These are phyloP conservation scores for Erannis defoliaria DNA, from an alignment of 2,888 invertebrate genomes.

Conservation along the genomic window DNA sequence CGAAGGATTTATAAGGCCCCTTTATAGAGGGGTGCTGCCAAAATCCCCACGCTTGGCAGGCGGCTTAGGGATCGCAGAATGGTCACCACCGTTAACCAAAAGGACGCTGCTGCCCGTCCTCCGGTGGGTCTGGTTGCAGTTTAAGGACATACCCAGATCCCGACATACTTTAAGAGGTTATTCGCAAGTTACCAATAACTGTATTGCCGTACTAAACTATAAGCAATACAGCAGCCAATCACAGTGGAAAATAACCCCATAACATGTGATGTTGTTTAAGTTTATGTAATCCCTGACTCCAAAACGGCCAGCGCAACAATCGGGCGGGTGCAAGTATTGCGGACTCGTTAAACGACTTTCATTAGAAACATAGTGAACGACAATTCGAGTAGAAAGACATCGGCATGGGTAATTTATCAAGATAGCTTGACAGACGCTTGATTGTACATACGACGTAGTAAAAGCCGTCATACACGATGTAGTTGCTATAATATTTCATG, in stretches of 20 bases:
- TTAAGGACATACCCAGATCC: no score
- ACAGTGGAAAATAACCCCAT: slow-evolving; percentile 30
- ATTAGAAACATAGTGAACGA: slow-evolving; percentile 47
- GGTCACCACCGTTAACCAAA: no score
- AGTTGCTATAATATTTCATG: no score
- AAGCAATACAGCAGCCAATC: slow-evolving; percentile 12
- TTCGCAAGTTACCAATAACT: neutral
- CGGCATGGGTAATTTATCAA: slow-evolving; percentile 55
- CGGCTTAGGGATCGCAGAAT: no score
- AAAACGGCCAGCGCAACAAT: slow-evolving; percentile 24
- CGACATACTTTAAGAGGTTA: no score
- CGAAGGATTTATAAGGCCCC: no score
- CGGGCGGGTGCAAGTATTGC: slow-evolving; percentile 24
- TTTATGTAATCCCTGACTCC: slow-evolving; percentile 27
- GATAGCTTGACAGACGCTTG: slow-evolving; percentile 47
- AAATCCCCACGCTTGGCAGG: no score
- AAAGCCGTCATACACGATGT: no score
- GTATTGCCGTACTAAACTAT: slow-evolving; percentile 3
- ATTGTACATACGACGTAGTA: no score
- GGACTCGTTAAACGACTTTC: slow-evolving; percentile 56
- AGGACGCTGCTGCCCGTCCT: no score
- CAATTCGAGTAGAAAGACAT: slow-evolving; percentile 38
- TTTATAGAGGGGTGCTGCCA: no score
- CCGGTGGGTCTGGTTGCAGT: no score
- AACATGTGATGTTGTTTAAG: slow-evolving; percentile 24